phyloP scores from a whole-genome alignment of 2,113 vertebrate species.

The Okapia johnstoni region DNA sequence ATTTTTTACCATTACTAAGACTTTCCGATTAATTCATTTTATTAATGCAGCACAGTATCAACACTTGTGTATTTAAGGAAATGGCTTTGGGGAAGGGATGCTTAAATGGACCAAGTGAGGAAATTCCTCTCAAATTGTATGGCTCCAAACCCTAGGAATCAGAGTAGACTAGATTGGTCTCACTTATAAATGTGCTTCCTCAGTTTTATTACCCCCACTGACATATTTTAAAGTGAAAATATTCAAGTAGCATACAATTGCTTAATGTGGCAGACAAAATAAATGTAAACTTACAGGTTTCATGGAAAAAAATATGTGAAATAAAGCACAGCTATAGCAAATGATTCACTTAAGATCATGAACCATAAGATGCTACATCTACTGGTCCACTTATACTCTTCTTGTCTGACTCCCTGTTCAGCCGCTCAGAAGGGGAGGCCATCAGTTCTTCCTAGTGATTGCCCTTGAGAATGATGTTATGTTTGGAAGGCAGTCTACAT shows the following conservation, averaged over 20 bases:
- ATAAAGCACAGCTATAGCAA: not conserved
- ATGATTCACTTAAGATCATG: not conserved
- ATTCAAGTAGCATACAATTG: not conserved
- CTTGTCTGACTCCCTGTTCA: not conserved
- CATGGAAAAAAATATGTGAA: not conserved
- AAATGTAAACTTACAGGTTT: not conserved
- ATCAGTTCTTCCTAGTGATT: not conserved
- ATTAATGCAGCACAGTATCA: not conserved
- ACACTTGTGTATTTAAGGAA: not conserved
- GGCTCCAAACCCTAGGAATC: not conserved
- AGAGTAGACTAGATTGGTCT: not conserved
- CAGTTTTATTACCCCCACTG: not conserved
- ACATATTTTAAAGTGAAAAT: not conserved
- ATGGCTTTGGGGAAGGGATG: not conserved
- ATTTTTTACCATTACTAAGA: not conserved
- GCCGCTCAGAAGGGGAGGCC: not conserved
- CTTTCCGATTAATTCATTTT: not conserved
- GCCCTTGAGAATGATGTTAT: not conserved
- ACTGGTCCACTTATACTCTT: accelerated
- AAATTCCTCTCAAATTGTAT: not conserved
- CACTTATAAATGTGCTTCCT: not conserved
- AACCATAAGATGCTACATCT: accelerated
- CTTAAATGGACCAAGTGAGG: accelerated
- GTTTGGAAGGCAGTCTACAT: not conserved
- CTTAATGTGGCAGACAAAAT: slow-evolving; percentile 2